A percentile compares a stretch with the other conserved stretches of the same genome.
These are phyloP conservation scores for Pycnomerus fuliginosus DNA, from an alignment of 2,888 invertebrate genomes.

Conservation along the genomic window DNA sequence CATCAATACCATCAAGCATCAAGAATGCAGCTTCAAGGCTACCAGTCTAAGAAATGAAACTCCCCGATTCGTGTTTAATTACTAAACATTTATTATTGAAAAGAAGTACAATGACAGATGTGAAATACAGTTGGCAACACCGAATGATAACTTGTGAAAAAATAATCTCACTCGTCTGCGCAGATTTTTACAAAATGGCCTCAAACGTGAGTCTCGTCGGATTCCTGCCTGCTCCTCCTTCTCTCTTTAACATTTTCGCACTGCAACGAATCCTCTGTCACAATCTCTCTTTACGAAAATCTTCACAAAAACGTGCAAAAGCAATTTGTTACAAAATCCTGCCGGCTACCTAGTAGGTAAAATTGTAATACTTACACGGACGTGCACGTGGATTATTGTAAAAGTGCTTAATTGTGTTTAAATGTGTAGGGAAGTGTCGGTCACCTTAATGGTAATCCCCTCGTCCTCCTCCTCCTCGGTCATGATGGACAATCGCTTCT, in stretches of 20 bases:
- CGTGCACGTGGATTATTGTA: slow-evolving; percentile 14
- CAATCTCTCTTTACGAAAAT: no score
- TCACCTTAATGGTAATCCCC: slow-evolving; percentile 65
- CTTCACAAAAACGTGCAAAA: no score
- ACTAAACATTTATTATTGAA: slow-evolving; percentile 17
- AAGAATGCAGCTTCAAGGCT: no score
- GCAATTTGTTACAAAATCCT: no score
- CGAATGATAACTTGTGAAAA: slow-evolving; percentile 2
- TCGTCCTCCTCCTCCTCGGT: slow-evolving; percentile 78
- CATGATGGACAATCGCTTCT: slow-evolving; percentile 79
- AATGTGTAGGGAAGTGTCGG: slow-evolving; percentile 43
- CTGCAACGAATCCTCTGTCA: no score
- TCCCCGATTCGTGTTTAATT: no score
- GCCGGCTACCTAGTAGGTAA: background rate
- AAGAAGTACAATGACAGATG: slow-evolving; percentile 2
- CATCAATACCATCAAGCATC: no score
- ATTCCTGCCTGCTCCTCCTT: slow-evolving; percentile 20
- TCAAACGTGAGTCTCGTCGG: slow-evolving; percentile 24
- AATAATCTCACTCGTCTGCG: slow-evolving; percentile 5
- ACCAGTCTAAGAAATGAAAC: no score
- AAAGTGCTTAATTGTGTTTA: slow-evolving; percentile 28
- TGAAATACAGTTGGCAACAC: slow-evolving; percentile 13
- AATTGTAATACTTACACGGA: slow-evolving; percentile 20
- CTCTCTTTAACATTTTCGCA: slow-evolving; percentile 22
- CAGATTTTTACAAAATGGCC: slow-evolving; percentile 11